Conservation (phyloP, 1,140 invertebrate genomes). For the Polyergus mexicanus region DNA sequence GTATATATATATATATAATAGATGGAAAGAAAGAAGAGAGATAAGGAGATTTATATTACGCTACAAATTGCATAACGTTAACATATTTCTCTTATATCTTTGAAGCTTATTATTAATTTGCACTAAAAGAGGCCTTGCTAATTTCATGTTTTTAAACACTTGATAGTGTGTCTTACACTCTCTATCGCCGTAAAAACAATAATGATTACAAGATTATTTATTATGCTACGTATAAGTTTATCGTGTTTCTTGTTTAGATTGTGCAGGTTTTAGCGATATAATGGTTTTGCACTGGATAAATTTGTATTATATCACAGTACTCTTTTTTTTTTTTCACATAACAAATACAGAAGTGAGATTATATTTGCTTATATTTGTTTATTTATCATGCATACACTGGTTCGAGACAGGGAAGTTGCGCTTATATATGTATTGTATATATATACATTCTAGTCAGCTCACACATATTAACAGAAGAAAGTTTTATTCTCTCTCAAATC, state of each 20-base stretch:
- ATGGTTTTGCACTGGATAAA: background rate
- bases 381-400: slow-evolving; percentile 8
- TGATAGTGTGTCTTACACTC: background rate
- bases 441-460: background rate
- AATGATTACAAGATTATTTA: background rate
- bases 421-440: background rate
- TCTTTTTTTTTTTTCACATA: slow-evolving; percentile 32
- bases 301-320: slow-evolving; percentile 16
- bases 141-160: slow-evolving; percentile 2
- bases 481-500: background rate
- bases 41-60: background rate
- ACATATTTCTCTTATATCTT: background rate
- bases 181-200: background rate
- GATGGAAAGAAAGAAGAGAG: background rate
- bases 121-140: background rate
- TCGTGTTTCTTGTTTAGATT: background rate
- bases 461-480: background rate
- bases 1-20: background rate
- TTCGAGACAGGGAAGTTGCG: background rate
- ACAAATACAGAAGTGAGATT: slow-evolving; percentile 33
- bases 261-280: background rate
- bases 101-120: background rate
- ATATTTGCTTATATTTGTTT: slow-evolving; percentile 26
- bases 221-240: background rate
- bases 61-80: background rate